Evolutionary conservation across 2,888 invertebrate species (phyloP), one percentile per base, ranked within the genome.

Genomic region (Brachyptera putata): DNA sequence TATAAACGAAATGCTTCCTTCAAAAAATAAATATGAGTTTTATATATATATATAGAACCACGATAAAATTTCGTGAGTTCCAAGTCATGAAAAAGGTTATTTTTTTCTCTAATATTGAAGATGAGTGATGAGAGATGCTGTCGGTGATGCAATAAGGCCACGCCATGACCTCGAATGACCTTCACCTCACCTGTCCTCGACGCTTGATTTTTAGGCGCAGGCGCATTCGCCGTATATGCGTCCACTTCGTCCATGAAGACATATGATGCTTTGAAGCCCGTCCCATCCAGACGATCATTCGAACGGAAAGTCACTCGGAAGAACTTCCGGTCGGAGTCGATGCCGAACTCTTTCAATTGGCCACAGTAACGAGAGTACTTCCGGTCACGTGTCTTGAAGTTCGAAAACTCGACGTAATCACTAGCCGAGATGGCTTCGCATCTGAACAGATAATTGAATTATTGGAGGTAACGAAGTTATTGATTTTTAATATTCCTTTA

Each of bases 401-500:
- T 98, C 49, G 95, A 95, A 77, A 98, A 95, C 74, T 96, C 93
- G 57, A 98, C 91, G 76, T 89, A 96, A 76, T 98, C 98, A 71
- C 95, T 96, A 43, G 93, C 91, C 1, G 95, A 90, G 49, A 85
- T 83, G 61, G 90, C 89, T 70, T 91, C 91, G 73, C 97, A 98
- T 66, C 96, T 97, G 79, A 2, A n/a, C n/a, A n/a, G n/a, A n/a
- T n/a, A n/a, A n/a, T n/a, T n/a, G n/a, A n/a, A n/a, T n/a, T n/a
- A n/a, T n/a, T n/a, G n/a, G n/a, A n/a, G n/a, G n/a, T n/a, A n/a
- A n/a, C n/a, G n/a, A n/a, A n/a, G n/a, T n/a, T n/a, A n/a, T n/a
- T n/a, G n/a, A n/a, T n/a, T n/a, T n/a, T n/a, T n/a, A n/a, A n/a
- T n/a, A n/a, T n/a, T n/a, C n/a, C n/a, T n/a, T n/a, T n/a, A n/a